Evolutionary conservation across 2,888 invertebrate genomes (phyloP), one percentile per base, ranked within the genome.

Genomic region (Dryobotodes eremita): DNA sequence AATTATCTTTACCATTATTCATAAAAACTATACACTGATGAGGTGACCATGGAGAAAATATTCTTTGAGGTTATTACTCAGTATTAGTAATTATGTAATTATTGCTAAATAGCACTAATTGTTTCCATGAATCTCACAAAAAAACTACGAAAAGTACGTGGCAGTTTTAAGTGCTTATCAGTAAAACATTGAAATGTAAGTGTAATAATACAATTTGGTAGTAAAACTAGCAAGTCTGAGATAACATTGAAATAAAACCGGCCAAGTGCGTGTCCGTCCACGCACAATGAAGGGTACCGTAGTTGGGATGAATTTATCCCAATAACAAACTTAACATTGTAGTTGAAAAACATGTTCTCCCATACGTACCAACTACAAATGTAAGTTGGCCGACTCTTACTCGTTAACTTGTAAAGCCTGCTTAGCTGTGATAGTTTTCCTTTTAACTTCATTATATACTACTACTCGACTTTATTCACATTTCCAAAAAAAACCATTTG

Each of bases 131-230:
- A 81, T 73, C 13, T n/a, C 48, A 20, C 8, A 68, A 53, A 20
- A 23, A 81, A 15, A 46, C 4, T 55, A 46, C 17, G 10, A 73
- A n/a, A 46, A 59, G 36, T 53, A 53, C 1, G 61, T 10, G 26
- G 17, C n/a, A 8, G 17, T 57, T 46, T 64, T 20, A 59, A 75
- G n/a, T 61, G 81, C 53, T 66, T 79, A 74, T 66, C 82, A 66
- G 66, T 46, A 74, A 59, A 46, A 50, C 1, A 46, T 74, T 73
- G n/a, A 11, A 81, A 81, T 61, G 20, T 53, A 13, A 57, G 17
- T 74, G 26, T 31, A 81, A 66, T 53, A 53, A 59, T 59, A 59
- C 20, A 36, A 77, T 65, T 31, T 65, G 81, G 50, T n/a, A 65
- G 50, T 81, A 65, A 79, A 78, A 80, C 17, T 46, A 42, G 15